Evolutionary conservation across 2,888 invertebrate species (phyloP), one percentile per base, ranked within the genome.

Genomic region (Lottia scabra): DNA sequence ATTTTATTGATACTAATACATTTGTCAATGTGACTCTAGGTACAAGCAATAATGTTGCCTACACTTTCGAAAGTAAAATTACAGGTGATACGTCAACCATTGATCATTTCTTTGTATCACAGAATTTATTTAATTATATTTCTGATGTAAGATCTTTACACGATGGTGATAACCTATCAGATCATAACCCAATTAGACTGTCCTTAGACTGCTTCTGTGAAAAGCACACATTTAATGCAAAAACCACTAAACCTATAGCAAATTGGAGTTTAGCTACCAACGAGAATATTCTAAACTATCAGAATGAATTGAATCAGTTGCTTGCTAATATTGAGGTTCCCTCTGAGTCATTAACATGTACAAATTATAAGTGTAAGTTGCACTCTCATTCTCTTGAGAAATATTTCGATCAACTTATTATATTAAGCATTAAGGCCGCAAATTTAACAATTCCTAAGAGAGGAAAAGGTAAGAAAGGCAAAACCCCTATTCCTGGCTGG

Each of bases 61-160:
- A 48, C 48, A 48, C 48, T n/a, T 48, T n/a, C 48, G 48, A 48
- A 48, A 48, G 48, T 19, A 48, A 48, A 48, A 48, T 48, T 48
- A 48, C 48, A 48, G 48, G 6, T 48, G 1, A 48, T 48, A 48
- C 16, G 48, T 48, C 48, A 48, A 48, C 19, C 16, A 48, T 48
- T 48, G 48, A 48, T 48, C 48, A 48, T 48, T 48, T 48, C 48
- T 48, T 48, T 48, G 48, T 48, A 10, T 48, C 48, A 48, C 48
- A 48, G 48, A 48, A 48, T 19, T 48, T 48, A 48, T n/a, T 16
- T 48, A 19, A 48, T 48, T 48, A 48, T 48, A 48, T 48, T 19
- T 48, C 48, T 48, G 48, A 48, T 48, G 48, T 48, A 19, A 48
- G 19, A 16, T 48, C 16, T 48, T 4, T 48, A 48, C 48, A 48